phyloP scores from a whole-genome alignment of 1,140 invertebrate species.

The Archivesica marissinica region DNA sequence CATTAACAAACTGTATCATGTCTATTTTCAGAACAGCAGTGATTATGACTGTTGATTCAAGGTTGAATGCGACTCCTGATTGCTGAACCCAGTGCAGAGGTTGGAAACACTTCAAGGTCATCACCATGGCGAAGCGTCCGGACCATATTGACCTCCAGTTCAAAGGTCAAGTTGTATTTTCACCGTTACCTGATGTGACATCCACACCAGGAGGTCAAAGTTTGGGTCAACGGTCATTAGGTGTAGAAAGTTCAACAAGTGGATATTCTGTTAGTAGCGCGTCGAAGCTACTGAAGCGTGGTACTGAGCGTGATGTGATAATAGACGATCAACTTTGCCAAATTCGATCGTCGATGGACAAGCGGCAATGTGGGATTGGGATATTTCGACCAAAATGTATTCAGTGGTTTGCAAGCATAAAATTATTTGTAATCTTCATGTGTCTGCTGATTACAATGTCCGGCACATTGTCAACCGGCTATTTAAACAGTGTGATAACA shows the following conservation, averaged over 20 bases:
- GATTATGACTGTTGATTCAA: too few species aligned
- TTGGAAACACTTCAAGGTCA: not conserved
- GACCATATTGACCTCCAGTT: slow-evolving; percentile 49
- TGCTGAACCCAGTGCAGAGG: not conserved
- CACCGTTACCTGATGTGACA: slow-evolving; percentile 40
- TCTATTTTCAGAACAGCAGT: too few species aligned
- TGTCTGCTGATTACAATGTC: slow-evolving; percentile 94
- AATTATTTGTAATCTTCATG: slow-evolving; percentile 96
- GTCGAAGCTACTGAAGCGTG: slow-evolving; percentile 67
- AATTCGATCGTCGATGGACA: slow-evolving; percentile 39
- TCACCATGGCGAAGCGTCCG: slow-evolving; percentile 50
- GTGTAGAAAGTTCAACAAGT: slow-evolving; percentile 71
- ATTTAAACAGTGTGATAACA: slow-evolving; percentile 98
- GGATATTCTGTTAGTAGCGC: slow-evolving; percentile 74
- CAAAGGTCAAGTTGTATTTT: slow-evolving; percentile 28
- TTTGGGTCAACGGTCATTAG: slow-evolving; percentile 66
- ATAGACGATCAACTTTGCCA: slow-evolving; percentile 58
- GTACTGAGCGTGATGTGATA: slow-evolving; percentile 73
- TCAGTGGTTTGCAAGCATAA: slow-evolving; percentile 89
- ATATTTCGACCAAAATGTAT: slow-evolving; percentile 91
- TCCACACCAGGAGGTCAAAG: slow-evolving; percentile 67
- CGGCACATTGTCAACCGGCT: slow-evolving; percentile 85
- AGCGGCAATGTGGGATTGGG: slow-evolving; percentile 92
- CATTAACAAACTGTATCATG: too few species aligned
- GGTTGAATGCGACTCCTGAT: too few species aligned